Conservation (phyloP, 2,113 vertebrate species). For the Microtus richardsoni region DNA sequence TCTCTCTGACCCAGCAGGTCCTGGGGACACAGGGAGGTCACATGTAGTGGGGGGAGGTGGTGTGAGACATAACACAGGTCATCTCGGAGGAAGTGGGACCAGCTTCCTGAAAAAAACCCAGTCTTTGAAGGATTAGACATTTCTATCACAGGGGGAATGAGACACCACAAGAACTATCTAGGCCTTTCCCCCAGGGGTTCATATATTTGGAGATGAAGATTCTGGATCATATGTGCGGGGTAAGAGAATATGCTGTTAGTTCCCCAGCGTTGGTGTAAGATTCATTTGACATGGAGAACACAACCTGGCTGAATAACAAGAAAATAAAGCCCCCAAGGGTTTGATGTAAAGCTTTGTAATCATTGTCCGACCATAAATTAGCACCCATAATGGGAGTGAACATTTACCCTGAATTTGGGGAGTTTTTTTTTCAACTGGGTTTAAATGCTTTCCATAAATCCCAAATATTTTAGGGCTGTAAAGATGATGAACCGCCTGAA, state of each 20-base stretch:
- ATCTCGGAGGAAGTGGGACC: not conserved
- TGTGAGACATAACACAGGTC: not conserved
- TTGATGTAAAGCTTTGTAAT: slow-evolving; percentile 65
- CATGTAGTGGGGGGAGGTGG: not conserved
- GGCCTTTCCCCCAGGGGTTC: slow-evolving; percentile 26
- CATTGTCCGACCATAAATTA: slow-evolving; percentile 73
- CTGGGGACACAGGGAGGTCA: not conserved
- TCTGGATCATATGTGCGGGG: slow-evolving; percentile 9
- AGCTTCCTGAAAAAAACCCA: not conserved
- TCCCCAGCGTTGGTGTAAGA: slow-evolving; percentile 16
- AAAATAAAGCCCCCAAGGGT: slow-evolving; percentile 70
- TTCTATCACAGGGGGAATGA: slow-evolving; percentile 6
- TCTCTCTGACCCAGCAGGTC: not conserved
- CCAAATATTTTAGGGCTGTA: slow-evolving; percentile 69
- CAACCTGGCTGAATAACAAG: slow-evolving; percentile 67
- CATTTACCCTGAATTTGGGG: slow-evolving; percentile 72
- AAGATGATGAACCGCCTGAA: slow-evolving; percentile 79
- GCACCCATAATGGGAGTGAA: slow-evolving; percentile 64
- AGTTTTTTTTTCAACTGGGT: slow-evolving; percentile 65
- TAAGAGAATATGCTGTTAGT: not conserved
- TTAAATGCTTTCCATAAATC: slow-evolving; percentile 79
- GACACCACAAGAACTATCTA: not conserved
- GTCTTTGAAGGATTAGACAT: slow-evolving; percentile 36
- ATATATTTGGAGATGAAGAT: slow-evolving; percentile 16
- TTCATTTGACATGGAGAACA: slow-evolving; percentile 76